Evolutionary conservation across 2,797 vertebrate species (phyloP).

Genomic region (Pitangus sulphuratus): DNA sequence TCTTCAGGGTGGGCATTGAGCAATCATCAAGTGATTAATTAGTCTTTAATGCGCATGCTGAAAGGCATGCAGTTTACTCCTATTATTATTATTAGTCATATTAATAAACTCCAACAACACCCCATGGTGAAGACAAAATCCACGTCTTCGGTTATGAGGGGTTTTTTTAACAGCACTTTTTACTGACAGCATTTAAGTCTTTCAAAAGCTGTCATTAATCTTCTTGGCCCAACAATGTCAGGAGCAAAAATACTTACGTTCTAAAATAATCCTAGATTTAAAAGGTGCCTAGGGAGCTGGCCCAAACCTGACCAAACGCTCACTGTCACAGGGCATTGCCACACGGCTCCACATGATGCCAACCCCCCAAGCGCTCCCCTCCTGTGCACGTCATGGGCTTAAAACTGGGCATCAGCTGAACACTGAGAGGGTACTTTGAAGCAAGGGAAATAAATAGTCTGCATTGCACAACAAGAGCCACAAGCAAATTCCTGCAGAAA

Average conservation of each 20-base stretch:
- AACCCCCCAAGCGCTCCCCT: background rate
- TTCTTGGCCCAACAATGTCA: background rate
- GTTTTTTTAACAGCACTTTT: background rate
- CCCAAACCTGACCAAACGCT: background rate
- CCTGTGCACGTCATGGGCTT: background rate
- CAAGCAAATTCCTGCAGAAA: background rate
- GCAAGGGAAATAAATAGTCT: background rate
- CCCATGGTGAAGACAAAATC: background rate
- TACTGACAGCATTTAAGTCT: background rate
- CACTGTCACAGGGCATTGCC: background rate
- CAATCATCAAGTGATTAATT: background rate
- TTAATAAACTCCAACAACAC: background rate
- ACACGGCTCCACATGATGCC: background rate
- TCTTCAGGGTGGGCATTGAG: background rate
- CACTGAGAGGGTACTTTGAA: fast-evolving
- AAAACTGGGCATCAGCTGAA: background rate
- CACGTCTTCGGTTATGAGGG: background rate
- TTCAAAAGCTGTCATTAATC: background rate
- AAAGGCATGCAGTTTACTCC: background rate
- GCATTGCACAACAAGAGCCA: background rate
- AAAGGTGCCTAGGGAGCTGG: background rate
- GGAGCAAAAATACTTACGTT: background rate
- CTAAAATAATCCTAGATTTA: background rate
- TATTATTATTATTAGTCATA: background rate
- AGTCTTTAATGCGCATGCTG: background rate